These are phyloP conservation scores for Diarsia brunnea DNA, from an alignment of 2,888 invertebrate genomes.

Conservation along the genomic window DNA sequence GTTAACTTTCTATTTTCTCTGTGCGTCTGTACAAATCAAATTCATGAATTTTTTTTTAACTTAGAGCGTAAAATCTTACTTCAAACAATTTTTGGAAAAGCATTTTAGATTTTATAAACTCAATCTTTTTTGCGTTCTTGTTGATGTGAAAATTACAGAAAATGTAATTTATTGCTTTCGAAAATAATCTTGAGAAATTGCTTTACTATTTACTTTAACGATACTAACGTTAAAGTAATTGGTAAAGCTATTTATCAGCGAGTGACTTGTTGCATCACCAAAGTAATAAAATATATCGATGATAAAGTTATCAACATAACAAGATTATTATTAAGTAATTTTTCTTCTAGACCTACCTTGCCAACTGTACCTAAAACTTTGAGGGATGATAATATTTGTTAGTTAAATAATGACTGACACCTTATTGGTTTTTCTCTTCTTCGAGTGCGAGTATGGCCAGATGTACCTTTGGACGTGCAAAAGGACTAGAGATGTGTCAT, in stretches of 20 bases:
- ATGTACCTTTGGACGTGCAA: too few species aligned
- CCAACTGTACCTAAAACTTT: background rate
- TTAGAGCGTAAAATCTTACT: constrained; percentile 2
- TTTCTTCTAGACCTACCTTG: background rate
- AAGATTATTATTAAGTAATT: background rate
- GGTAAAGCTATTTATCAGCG: background rate
- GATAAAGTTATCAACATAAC: background rate
- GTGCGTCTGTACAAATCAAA: background rate
- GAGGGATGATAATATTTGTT: background rate
- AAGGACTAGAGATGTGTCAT: too few species aligned
- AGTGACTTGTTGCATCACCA: constrained; percentile 4
- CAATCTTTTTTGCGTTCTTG: constrained; percentile 26
- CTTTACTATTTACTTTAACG: constrained; percentile 12
- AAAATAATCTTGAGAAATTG: constrained; percentile 20
- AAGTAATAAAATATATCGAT: constrained; percentile 4
- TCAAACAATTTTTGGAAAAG: constrained; percentile 15
- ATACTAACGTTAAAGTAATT: background rate
- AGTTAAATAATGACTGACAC: background rate
- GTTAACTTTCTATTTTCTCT: background rate
- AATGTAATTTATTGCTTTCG: constrained; percentile 29
- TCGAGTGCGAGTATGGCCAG: too few species aligned
- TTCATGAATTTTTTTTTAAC: constrained; percentile 16
- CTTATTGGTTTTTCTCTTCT: background rate
- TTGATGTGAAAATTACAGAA: constrained; percentile 23
- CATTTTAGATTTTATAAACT: constrained; percentile 15